phyloP scores from a whole-genome alignment of 2,113 vertebrate genomes.

The Meleagris gallopavo region DNA sequence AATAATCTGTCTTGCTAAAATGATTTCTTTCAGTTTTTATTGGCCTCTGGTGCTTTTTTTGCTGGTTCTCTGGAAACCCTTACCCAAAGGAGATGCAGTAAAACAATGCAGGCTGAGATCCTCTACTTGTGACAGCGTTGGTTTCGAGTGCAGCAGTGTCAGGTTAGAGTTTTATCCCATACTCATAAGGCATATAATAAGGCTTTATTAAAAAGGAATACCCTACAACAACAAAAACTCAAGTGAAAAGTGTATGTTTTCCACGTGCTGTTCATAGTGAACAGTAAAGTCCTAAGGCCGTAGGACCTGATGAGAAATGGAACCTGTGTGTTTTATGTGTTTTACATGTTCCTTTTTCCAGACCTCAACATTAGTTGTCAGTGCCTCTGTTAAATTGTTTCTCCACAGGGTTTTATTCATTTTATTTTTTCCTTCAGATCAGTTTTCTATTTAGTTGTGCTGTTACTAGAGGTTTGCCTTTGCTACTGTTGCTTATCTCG shows the following conservation, averaged over 20 bases:
- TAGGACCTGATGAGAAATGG: neutral
- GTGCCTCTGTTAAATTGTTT: neutral
- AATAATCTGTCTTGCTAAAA: neutral
- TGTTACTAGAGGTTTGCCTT: neutral
- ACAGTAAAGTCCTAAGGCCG: neutral
- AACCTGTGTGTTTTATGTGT: neutral
- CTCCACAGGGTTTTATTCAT: neutral
- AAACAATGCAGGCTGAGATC: neutral
- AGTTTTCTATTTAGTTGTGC: neutral
- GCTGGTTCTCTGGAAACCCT: neutral
- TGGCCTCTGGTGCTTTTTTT: neutral
- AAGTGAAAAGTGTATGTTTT: neutral
- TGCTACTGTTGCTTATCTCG: neutral
- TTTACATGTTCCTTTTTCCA: neutral
- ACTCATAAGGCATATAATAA: neutral
- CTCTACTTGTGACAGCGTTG: neutral
- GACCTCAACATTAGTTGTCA: neutral
- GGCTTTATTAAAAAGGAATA: neutral
- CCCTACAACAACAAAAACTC: neutral
- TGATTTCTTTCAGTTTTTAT: conserved; percentile 15
- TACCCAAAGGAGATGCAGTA: neutral
- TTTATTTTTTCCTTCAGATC: neutral
- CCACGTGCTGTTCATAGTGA: neutral
- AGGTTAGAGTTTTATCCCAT: neutral
- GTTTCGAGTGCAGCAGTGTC: neutral